phyloP scores from a whole-genome alignment of 1,140 invertebrate genomes.

The Heliconius hermathena region DNA sequence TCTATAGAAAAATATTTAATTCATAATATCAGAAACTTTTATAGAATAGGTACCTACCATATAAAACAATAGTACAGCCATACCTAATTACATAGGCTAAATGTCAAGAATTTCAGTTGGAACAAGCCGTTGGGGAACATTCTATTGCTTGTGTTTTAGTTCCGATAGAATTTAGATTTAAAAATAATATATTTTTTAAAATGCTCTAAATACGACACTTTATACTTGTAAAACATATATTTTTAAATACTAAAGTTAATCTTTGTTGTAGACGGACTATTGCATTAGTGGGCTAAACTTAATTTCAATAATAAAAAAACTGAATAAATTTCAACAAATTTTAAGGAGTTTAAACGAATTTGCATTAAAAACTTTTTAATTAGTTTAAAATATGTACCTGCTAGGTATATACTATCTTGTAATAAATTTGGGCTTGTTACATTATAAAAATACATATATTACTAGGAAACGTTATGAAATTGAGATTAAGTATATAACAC shows the following conservation, averaged over 20 bases:
- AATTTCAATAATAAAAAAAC: too few species aligned
- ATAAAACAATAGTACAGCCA: conserved; percentile 23
- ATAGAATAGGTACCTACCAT: neutral
- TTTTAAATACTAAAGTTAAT: too few species aligned
- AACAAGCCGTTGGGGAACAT: conserved; percentile 11
- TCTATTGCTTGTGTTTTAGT: conserved; percentile 9
- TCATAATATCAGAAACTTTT: conserved; percentile 7
- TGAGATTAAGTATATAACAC: too few species aligned
- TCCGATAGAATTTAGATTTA: neutral
- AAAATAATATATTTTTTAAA: neutral
- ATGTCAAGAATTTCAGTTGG: conserved; percentile 33
- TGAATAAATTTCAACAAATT: too few species aligned
- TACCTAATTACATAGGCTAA: conserved; percentile 34
- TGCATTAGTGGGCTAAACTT: too few species aligned
- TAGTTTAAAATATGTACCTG: too few species aligned
- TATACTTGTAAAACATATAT: too few species aligned
- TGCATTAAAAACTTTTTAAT: too few species aligned
- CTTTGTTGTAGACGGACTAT: too few species aligned
- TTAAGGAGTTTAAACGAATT: too few species aligned
- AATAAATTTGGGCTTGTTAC: too few species aligned
- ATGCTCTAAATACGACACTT: neutral
- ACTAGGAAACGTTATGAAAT: too few species aligned
- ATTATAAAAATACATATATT: neutral
- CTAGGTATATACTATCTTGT: neutral
- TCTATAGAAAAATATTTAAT: neutral